Percentiles rank a stretch among this genome's conserved stretches.
Conservation (phyloP, 2,113 vertebrate species). For the Archilochus colubris region DNA sequence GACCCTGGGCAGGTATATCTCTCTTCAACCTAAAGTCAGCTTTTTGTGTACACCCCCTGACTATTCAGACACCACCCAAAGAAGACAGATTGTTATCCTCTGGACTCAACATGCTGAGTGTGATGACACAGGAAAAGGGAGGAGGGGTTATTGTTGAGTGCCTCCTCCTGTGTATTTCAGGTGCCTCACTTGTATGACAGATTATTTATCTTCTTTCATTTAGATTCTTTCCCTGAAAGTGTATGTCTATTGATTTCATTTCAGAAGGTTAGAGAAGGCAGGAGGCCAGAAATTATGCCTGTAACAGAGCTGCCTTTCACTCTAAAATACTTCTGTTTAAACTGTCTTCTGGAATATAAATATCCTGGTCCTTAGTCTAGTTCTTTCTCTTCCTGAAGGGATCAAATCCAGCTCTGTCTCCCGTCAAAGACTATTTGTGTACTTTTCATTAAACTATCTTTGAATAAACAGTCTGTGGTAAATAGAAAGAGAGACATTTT, state of each 20-base stretch:
- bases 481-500: not conserved
- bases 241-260: not conserved
- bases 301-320: not conserved
- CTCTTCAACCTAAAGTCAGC: not conserved
- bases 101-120: not conserved
- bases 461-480: not conserved
- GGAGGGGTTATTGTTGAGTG: not conserved
- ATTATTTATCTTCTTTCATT: not conserved
- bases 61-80: not conserved
- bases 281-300: not conserved
- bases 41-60: not conserved
- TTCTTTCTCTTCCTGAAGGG: not conserved
- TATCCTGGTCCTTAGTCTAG: not conserved
- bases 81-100: accelerated
- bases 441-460: not conserved
- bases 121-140: not conserved
- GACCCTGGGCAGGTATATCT: accelerated
- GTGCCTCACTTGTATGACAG: not conserved
- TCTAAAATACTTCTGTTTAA: not conserved
- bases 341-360: not conserved
- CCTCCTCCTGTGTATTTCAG: not conserved
- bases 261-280: not conserved
- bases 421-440: not conserved
- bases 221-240: not conserved
- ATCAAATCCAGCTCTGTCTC: not conserved